A percentile compares a stretch with the other conserved stretches of the same genome.
phyloP scores from a whole-genome alignment of 2,888 invertebrate genomes.

The Archips crataeganus region DNA sequence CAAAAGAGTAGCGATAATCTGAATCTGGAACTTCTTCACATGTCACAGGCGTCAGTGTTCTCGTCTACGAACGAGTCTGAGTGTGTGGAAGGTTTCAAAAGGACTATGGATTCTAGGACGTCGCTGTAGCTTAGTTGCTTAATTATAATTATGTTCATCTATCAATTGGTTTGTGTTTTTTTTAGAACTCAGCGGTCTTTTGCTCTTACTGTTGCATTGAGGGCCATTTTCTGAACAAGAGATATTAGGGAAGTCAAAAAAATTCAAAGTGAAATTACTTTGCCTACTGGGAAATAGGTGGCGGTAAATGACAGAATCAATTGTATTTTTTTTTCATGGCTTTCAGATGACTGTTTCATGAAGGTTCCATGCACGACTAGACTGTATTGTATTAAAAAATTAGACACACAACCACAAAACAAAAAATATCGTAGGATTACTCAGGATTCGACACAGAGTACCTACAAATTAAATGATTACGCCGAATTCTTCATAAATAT shows the following conservation, averaged over 20 bases:
- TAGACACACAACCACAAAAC: too few species aligned
- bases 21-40: slow-evolving; percentile 68
- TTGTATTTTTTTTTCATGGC: too few species aligned
- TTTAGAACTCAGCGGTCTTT: neutral
- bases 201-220: too few species aligned
- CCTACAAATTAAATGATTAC: too few species aligned
- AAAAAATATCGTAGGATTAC: too few species aligned
- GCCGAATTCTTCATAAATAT: too few species aligned
- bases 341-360: too few species aligned
- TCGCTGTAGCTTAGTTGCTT: slow-evolving; percentile 58
- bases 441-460: too few species aligned
- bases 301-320: neutral
- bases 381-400: too few species aligned
- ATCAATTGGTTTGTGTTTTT: slow-evolving; percentile 42
- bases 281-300: neutral
- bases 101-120: slow-evolving; percentile 63
- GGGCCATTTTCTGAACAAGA: too few species aligned
- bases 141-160: slow-evolving; percentile 45
- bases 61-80: slow-evolving; percentile 65
- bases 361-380: too few species aligned
- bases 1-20: slow-evolving; percentile 54
- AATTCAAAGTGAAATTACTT: neutral
- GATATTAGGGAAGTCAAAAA: too few species aligned
- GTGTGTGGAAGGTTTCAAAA: slow-evolving; percentile 52
- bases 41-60: slow-evolving; percentile 65